Base-by-base conservation (phyloP, 2,797 vertebrate species). In the Furcifer pardalis region DNA sequence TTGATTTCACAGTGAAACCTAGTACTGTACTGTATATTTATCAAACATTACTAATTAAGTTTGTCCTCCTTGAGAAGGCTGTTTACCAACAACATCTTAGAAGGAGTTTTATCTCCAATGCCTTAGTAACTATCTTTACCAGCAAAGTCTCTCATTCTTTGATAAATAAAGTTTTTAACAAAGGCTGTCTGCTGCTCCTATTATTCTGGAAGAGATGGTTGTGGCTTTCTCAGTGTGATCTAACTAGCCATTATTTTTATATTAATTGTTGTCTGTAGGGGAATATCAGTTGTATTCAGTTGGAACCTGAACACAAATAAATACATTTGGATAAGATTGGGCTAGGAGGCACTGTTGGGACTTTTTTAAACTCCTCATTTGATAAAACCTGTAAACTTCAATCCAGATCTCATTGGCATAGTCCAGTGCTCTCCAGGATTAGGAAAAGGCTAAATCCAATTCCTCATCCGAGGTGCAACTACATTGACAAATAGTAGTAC, bases 151-250 rank as follows among this genome's bases (percentile, higher is more conserved):
- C 56, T 60, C n/a, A 32, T n/a, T 79, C 12, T n/a, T 19, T 44
- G 37, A 79, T 46, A 78, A 19, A 69, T 27, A 42, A 56, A 69
- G 40, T 59, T 27, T 32, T 40, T 60, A n/a, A 12, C 21, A 42
- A 60, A 59, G 5, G 15, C 56, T 44, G 30, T 19, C 68, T 71
- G 5, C 79, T 80, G 81, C 40, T 83, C 25, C 25, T 82, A 25
- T 0, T 0, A 25, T 5, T 1, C 0, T 84, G 32, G 13, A 30
- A 32, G 1, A 10, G 68, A 35, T 9, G 27, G 23, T 30, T 25
- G 30, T 15, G 15, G 27, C 10, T 19, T 78, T 65, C 44, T 7
- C 49, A 56, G 21, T 12, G 15, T 12, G 15, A n/a, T 35, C 65
- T 32, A 69, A 56, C 35, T 52, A 32, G 32, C 68, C 25, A 17